phyloP scores from a whole-genome alignment of 2,113 vertebrate genomes.

The Mesocricetus auratus region DNA sequence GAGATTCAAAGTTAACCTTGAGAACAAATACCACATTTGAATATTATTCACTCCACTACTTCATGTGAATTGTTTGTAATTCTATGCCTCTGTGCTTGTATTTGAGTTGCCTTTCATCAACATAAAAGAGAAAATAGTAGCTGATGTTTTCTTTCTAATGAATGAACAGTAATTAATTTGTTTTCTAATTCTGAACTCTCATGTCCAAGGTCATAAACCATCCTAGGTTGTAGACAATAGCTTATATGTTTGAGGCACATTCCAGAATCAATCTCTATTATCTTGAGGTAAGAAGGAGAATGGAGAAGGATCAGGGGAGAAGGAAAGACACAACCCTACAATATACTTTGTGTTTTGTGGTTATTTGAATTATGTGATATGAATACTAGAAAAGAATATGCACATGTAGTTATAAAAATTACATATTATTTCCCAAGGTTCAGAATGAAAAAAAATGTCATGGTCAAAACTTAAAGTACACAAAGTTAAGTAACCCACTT shows the following conservation, averaged over 20 bases:
- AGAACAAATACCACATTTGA: neutral
- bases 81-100: neutral
- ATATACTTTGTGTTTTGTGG: neutral
- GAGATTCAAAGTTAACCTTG: neutral
- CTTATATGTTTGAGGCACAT: neutral
- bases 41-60: neutral
- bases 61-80: neutral
- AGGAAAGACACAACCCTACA: too few species aligned
- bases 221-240: neutral
- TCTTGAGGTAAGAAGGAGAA: neutral
- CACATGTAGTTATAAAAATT: neutral
- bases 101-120: neutral
- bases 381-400: neutral
- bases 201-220: too few species aligned
- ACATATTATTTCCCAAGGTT: neutral
- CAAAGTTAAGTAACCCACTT: neutral
- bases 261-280: neutral
- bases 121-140: neutral
- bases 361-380: neutral
- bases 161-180: neutral
- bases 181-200: too few species aligned
- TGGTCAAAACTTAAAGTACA: neutral
- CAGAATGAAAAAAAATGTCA: neutral
- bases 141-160: neutral
- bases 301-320: neutral